Conservation (phyloP, 2,113 vertebrate genomes). For the Caretta caretta region DNA sequence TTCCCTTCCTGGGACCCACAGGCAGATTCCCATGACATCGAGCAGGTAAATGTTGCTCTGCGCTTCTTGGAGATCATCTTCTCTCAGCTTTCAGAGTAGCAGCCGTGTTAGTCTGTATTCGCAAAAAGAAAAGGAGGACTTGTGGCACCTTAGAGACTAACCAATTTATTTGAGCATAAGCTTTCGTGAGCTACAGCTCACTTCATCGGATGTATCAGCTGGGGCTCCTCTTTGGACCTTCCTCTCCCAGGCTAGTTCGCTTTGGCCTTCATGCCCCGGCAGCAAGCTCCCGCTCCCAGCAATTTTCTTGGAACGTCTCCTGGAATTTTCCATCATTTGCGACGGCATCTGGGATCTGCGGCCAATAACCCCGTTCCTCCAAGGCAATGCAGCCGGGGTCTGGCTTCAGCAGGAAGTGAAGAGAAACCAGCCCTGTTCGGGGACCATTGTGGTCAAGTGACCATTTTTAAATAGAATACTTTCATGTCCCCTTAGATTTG, state of each 20-base stretch:
- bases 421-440: not conserved
- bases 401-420: constrained; percentile 21
- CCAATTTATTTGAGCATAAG: too few species aligned
- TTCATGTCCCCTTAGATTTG: not conserved
- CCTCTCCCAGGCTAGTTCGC: not conserved
- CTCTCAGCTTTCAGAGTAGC: too few species aligned
- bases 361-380: constrained; percentile 61
- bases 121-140: too few species aligned
- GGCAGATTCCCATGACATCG: not conserved
- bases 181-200: too few species aligned
- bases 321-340: constrained; percentile 70
- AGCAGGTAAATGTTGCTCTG: not conserved
- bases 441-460: not conserved
- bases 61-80: not conserved
- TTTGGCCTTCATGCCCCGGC: not conserved
- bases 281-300: not conserved
- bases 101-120: too few species aligned
- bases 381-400: constrained; percentile 38
- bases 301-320: constrained; percentile 58
- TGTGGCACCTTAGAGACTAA: too few species aligned
- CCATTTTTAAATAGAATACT: not conserved
- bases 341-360: constrained; percentile 48
- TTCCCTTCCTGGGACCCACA: rapidly evolving
- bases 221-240: not conserved
- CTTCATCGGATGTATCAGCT: not conserved